These are phyloP conservation scores for Zophobas morio DNA, from an alignment of 1,140 invertebrate genomes.

Conservation along the genomic window DNA sequence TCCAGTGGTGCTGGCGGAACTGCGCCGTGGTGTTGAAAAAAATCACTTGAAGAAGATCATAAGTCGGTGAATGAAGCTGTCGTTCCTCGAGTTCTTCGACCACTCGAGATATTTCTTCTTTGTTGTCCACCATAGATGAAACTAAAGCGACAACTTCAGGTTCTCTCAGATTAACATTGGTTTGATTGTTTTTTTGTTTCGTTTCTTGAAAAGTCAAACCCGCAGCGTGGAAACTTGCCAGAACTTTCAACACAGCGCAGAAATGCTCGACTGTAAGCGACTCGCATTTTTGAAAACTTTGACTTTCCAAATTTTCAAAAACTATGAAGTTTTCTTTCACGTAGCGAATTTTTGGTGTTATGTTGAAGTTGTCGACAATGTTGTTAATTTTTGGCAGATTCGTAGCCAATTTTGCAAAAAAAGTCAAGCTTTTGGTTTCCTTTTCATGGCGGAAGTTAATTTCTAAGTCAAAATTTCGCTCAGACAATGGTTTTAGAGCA, in stretches of 20 bases:
- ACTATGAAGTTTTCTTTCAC: no score
- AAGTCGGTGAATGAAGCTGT: slow-evolving; percentile 65
- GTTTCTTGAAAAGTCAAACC: slow-evolving; percentile 60
- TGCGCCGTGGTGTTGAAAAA: slow-evolving; percentile 6
- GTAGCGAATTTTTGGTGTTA: no score
- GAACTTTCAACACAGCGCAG: slow-evolving; percentile 56
- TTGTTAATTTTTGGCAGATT: no score
- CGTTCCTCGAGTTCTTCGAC: slow-evolving; percentile 57
- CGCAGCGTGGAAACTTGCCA: slow-evolving; percentile 63
- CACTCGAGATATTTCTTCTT: slow-evolving; percentile 32
- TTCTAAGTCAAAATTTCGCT: no score
- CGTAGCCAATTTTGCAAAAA: no score
- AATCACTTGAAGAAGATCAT: slow-evolving; percentile 68
- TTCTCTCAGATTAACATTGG: not conserved
- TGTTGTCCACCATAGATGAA: not conserved
- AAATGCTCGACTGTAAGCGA: slow-evolving; percentile 49
- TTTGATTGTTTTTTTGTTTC: slow-evolving; percentile 36
- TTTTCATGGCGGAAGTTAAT: no score
- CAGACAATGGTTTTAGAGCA: no score
- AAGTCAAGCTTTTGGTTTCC: no score
- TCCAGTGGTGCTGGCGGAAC: slow-evolving; percentile 49
- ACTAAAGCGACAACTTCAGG: not conserved
- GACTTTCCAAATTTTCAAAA: no score
- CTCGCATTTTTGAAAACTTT: slow-evolving; percentile 15
- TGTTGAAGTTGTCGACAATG: no score